Evolutionary conservation across 2,797 vertebrate genomes (phyloP), one percentile per base, ranked within the genome.

Genomic region (Botia kubotai): DNA sequence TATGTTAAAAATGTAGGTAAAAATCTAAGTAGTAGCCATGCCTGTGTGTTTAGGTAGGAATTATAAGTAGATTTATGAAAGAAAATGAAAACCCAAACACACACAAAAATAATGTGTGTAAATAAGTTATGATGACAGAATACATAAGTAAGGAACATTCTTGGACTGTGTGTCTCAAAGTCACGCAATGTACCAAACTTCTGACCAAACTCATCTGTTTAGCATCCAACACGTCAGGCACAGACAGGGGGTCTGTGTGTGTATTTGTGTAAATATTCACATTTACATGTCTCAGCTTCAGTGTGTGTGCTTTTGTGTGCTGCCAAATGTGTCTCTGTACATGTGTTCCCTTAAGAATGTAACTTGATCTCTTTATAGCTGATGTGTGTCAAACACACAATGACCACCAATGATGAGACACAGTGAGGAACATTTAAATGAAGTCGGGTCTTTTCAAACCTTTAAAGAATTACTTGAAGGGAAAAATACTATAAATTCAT

Each of bases 171-270:
- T 29, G 62, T 75, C 78, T 68, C 52, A 71, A 77, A 82, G 71
- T 83, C 84, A 83, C 75, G 29, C 63, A 11, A 72, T 78, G 78
- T 81, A 80, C 75, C 74, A 53, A 81, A 75, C 43, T 14, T 79
- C 48, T 58, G 58, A 62, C 36, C 36, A 48, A 46, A 72, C 19
- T 71, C 68, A 79, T 80, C 79, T 76, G 71, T 75, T 83, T 50
- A 72, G 58, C 60, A 69, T 77, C 29, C 57, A 62, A 43, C 63
- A 21, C 1, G 6, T 63, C 70, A 55, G 33, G 43, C 57, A 58
- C 12, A 48, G 55, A 58, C 3, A 62, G 62, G 2, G 26, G 16
- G 60, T 8, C 46, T n/a, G 50, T 39, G 46, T 8, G 19, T 60
- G 36, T 33, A 48, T 68, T 19, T 39, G 48, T 48, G 52, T 43